Conservation (phyloP, 1,140 invertebrate genomes). For the Drosophila ohnishii region DNA sequence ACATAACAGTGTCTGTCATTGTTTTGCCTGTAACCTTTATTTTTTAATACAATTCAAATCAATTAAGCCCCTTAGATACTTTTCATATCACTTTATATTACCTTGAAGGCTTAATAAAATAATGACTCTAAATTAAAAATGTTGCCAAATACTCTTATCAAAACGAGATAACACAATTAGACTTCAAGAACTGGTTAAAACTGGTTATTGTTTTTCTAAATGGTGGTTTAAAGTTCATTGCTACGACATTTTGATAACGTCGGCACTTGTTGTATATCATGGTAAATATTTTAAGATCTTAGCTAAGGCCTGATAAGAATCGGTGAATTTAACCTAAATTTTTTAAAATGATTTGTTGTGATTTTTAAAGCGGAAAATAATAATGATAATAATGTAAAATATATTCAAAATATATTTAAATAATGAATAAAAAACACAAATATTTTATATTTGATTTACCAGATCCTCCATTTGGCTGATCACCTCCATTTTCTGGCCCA, state of each 20-base stretch:
- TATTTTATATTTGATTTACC: constrained; percentile 64
- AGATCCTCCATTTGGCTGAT: constrained; percentile 85
- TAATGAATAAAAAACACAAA: too few species aligned
- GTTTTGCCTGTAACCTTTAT: not conserved
- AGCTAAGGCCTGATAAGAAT: constrained; percentile 1
- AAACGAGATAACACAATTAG: constrained; percentile 17
- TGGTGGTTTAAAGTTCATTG: constrained; percentile 45
- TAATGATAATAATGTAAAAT: too few species aligned
- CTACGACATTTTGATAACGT: constrained; percentile 31
- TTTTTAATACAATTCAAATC: not conserved
- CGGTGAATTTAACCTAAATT: not conserved
- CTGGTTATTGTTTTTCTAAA: constrained; percentile 35
- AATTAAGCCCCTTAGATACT: not conserved
- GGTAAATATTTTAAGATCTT: not conserved
- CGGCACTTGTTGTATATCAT: constrained; percentile 1
- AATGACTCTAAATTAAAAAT: constrained; percentile 22
- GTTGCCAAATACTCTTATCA: constrained; percentile 26
- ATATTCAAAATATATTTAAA: too few species aligned
- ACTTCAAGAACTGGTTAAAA: constrained; percentile 3
- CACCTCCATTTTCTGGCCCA: constrained; percentile 87
- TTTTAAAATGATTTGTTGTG: not conserved
- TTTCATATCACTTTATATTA: constrained; percentile 14
- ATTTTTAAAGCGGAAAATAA: not conserved
- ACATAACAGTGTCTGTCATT: not conserved
- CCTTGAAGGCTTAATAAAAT: constrained; percentile 21